phyloP scores from a whole-genome alignment of 64 coral and sea anemone species.

The Exaiptasia diaphana region DNA sequence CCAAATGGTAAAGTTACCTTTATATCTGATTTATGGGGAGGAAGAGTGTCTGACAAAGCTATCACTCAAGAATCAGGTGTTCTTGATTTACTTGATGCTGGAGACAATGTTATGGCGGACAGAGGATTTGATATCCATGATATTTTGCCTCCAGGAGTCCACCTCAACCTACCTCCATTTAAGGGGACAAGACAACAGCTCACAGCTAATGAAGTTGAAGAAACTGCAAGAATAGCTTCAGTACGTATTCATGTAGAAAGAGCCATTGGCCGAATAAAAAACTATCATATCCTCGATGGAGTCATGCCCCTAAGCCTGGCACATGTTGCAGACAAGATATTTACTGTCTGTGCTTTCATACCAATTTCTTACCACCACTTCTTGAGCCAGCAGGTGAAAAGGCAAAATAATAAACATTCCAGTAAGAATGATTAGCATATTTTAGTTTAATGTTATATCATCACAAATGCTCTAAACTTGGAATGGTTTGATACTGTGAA shows the following conservation, averaged over 20 bases:
- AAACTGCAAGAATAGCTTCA: constrained; percentile 35
- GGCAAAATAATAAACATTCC: too few relatives aligned
- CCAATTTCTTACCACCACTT: constrained; percentile 2
- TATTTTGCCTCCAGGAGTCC: constrained; percentile 25
- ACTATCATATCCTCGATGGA: constrained; percentile 42
- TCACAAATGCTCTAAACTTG: too few relatives aligned
- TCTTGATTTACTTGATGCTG: not conserved
- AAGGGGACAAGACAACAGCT: not conserved
- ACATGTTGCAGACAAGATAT: constrained; percentile 5
- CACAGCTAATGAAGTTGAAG: constrained; percentile 25
- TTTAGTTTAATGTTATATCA: too few relatives aligned
- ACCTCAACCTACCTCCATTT: constrained; percentile 44
- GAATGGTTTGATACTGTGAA: too few relatives aligned
- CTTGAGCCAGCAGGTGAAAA: not conserved
- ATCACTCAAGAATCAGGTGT: constrained; percentile 8
- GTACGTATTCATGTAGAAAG: constrained; percentile 34
- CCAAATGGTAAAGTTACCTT: constrained; percentile 28
- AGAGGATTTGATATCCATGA: constrained; percentile 10
- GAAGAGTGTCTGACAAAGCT: constrained; percentile 42
- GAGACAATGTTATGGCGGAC: constrained; percentile 28
- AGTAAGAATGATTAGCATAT: too few relatives aligned
- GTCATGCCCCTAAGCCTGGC: not conserved
- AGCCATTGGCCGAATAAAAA: constrained; percentile 44
- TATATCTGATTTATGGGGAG: constrained; percentile 51
- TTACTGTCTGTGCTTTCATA: constrained; percentile 2